These are phyloP conservation scores for Anguilla pacifica DNA, from an alignment of 2,797 vertebrate genomes.

Conservation along the genomic window DNA sequence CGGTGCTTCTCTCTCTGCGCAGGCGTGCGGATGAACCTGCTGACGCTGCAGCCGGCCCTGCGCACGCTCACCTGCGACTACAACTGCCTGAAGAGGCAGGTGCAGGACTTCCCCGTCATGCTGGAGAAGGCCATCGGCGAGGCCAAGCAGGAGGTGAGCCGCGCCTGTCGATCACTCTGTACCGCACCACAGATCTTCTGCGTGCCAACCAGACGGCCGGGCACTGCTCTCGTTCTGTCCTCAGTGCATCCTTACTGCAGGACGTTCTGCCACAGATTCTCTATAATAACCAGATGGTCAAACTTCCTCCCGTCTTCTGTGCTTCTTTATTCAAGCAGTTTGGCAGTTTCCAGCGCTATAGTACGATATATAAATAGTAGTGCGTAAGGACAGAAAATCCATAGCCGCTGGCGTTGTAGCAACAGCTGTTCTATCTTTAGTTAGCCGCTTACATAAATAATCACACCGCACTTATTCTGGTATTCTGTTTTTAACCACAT, in stretches of 20 bases:
- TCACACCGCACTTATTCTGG: too few relatives aligned
- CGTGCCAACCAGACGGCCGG: neutral
- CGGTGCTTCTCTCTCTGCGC: neutral
- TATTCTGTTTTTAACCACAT: neutral
- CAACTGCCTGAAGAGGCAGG: slow-evolving; percentile 90
- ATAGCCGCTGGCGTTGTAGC: too few relatives aligned
- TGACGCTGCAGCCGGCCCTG: slow-evolving; percentile 89
- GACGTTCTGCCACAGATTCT: neutral
- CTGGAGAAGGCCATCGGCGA: slow-evolving; percentile 84
- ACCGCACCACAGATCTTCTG: neutral
- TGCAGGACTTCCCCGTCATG: slow-evolving; percentile 88
- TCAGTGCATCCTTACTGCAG: neutral
- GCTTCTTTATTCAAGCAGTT: too few relatives aligned
- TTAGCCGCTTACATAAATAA: too few relatives aligned
- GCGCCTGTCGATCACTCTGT: neutral
- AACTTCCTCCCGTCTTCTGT: too few relatives aligned
- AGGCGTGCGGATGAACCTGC: slow-evolving; percentile 90
- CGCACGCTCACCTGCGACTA: slow-evolving; percentile 91
- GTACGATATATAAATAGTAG: neutral
- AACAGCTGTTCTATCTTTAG: too few relatives aligned
- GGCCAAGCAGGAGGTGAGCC: slow-evolving; percentile 83
- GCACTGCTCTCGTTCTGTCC: neutral
- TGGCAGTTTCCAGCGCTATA: neutral
- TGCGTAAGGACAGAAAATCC: neutral
- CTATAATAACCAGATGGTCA: too few relatives aligned